Conservation (phyloP, 2,888 invertebrate species). For the Mythimna impura region DNA sequence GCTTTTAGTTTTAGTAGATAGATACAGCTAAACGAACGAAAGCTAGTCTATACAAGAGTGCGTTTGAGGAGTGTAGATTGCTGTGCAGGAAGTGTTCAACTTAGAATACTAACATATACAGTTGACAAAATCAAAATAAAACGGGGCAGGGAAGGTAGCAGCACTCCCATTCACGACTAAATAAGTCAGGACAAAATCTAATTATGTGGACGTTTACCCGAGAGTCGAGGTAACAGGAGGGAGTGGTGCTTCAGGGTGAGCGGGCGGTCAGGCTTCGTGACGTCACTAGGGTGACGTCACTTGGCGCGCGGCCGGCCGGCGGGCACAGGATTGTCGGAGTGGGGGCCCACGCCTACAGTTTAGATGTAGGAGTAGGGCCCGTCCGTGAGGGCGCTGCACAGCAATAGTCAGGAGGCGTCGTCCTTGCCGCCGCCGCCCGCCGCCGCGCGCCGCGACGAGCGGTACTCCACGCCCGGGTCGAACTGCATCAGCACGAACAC, state of each 20-base stretch:
- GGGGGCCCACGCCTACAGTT: conserved; percentile 75
- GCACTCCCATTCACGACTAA: conserved; percentile 55
- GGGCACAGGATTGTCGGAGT: conserved; percentile 75
- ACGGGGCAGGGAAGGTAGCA: conserved; percentile 58
- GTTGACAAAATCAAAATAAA: conserved; percentile 67
- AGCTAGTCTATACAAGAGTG: conserved; percentile 65
- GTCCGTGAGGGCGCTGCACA: conserved; percentile 99
- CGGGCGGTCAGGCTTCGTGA: conserved; percentile 39
- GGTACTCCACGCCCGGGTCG: conserved; percentile 99
- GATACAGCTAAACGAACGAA: conserved; percentile 51
- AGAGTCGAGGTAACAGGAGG: conserved; percentile 42
- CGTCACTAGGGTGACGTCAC: conserved; percentile 3
- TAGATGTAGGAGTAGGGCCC: conserved; percentile 98
- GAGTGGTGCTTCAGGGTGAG: conserved; percentile 53
- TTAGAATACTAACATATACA: conserved; percentile 61
- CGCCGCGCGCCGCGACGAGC: conserved; percentile 93
- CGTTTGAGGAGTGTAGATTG: conserved; percentile 68
- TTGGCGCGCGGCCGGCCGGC: conserved; percentile 43
- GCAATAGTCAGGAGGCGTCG: conserved; percentile 99
- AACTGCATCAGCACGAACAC: conserved; percentile 99
- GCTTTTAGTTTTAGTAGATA: conserved; percentile 39
- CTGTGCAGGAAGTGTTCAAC: conserved; percentile 70
- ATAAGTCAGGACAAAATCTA: conserved; percentile 54
- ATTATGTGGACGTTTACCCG: conserved; percentile 61
- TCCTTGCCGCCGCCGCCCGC: conserved; percentile 92